Percentiles rank a stretch among this genome's conserved stretches.
Conservation (phyloP, 2,113 vertebrate species). For the Chiloscyllium plagiosum region DNA sequence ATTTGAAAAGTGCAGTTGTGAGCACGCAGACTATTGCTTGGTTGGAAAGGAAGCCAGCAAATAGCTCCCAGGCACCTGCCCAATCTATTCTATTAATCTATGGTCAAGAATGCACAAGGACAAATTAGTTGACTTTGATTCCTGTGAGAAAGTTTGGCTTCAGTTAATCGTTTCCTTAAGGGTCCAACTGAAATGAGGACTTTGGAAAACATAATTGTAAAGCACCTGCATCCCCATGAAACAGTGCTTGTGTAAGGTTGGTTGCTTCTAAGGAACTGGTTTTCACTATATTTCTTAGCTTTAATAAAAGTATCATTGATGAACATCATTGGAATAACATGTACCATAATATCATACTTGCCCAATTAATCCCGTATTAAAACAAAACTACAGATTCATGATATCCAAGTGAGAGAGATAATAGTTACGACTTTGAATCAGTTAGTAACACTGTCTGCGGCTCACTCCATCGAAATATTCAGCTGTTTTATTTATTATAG, state of each 20-base stretch:
- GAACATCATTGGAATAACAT: not conserved
- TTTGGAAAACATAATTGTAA: not conserved
- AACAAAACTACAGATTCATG: not conserved
- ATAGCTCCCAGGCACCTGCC: not conserved
- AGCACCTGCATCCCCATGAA: not conserved
- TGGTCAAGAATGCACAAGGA: not conserved
- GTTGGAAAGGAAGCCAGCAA: not conserved
- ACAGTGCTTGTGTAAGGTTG: not conserved
- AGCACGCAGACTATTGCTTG: not conserved
- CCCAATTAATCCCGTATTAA: not conserved
- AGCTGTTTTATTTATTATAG: not conserved
- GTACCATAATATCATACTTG: not conserved
- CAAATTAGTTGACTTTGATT: constrained; percentile 12
- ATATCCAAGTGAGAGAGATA: not conserved
- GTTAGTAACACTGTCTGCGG: not conserved
- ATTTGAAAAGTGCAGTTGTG: constrained; percentile 3
- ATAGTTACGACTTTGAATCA: not conserved
- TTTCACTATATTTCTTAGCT: not conserved
- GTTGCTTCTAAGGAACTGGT: not conserved
- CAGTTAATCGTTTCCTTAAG: not conserved
- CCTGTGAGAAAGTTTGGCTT: constrained; percentile 22
- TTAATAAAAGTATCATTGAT: not conserved
- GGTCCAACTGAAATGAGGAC: not conserved
- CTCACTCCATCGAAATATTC: not conserved
- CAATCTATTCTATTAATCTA: not conserved